Evolutionary conservation across 2,888 invertebrate species (phyloP), one percentile per base, ranked within the genome.

Genomic region (Hydrotaea diabolus): DNA sequence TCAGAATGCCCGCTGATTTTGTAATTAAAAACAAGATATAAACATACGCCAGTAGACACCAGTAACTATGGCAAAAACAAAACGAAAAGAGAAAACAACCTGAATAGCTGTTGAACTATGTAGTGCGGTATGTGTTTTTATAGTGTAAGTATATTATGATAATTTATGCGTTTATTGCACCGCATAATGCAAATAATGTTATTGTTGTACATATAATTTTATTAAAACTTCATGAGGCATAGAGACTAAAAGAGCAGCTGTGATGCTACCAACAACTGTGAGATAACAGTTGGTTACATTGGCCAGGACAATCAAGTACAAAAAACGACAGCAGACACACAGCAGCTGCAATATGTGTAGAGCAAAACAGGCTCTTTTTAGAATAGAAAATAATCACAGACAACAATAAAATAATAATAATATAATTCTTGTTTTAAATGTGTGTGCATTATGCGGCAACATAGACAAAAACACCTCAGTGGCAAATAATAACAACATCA

Each of bases 151-250:
- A n/a, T 78, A 78, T 84, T 81, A 85, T 79, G 55, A 73, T 82
- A 82, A 82, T 85, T 85, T 85, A 85, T 85, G 82, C 77, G 81
- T 85, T 84, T 85, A 82, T 85, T 82, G 81, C 76, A 79, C 82
- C 77, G 77, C 79, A 85, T 82, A 82, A 82, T 85, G 77, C 79
- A 79, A 79, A 82, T 74, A 79, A 85, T 77, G 69, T 46, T 69
- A 46, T 69, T 69, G 69, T 69, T 46, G 23, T 21, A 23, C 13
- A 81, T 77, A 59, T 59, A 74, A 74, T 74, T 69, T 46, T 46
- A 69, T 69, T 15, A 66, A 66, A 59, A 59, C 59, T 59, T 26
- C 59, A 59, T 59, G 59, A 66, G 43, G 26, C 64, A 66, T 11
- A 66, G n/a, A 64, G n/a, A 26, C 31, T 9, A 26, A 5, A 46